Evolutionary conservation across 1,140 invertebrate genomes (phyloP).

Genomic region (Lasioglossum baleicum): DNA sequence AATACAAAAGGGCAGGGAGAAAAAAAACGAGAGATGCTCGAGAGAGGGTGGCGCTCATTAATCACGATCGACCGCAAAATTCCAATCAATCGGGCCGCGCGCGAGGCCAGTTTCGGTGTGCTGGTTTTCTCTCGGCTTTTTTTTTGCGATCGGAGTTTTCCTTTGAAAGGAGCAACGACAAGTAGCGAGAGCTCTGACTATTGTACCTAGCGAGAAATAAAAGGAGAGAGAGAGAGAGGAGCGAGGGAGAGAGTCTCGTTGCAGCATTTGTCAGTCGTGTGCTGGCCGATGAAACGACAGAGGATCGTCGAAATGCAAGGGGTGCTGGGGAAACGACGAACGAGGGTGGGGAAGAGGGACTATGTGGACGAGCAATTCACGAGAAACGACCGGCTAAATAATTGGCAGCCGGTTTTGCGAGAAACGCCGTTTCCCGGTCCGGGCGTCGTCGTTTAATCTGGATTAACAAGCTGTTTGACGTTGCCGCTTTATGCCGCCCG

Average conservation of each 20-base stretch:
- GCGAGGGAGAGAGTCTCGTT: neutral
- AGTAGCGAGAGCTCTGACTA: neutral
- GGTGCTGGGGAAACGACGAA: neutral
- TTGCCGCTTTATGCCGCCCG: slow-evolving; percentile 38
- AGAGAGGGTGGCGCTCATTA: slow-evolving; percentile 1
- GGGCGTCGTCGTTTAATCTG: slow-evolving; percentile 51
- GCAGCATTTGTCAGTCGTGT: slow-evolving; percentile 28
- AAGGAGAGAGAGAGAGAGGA: too few relatives aligned
- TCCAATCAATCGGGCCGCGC: slow-evolving; percentile 10
- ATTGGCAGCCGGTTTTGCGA: slow-evolving; percentile 45
- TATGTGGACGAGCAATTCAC: slow-evolving; percentile 21
- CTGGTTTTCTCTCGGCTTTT: neutral
- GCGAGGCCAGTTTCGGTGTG: neutral
- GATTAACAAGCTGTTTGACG: slow-evolving; percentile 59
- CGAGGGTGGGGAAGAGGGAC: neutral
- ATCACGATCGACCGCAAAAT: slow-evolving; percentile 27
- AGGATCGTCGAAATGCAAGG: neutral
- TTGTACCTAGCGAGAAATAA: neutral
- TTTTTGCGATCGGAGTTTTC: neutral
- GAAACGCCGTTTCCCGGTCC: slow-evolving; percentile 34
- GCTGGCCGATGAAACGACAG: neutral
- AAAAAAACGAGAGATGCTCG: neutral
- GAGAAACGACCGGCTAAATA: slow-evolving; percentile 47
- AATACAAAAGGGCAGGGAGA: slow-evolving; percentile 4
- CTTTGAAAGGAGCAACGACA: slow-evolving; percentile 11